Conservation (phyloP, 2,113 vertebrate genomes). For the Petroica traversi region DNA sequence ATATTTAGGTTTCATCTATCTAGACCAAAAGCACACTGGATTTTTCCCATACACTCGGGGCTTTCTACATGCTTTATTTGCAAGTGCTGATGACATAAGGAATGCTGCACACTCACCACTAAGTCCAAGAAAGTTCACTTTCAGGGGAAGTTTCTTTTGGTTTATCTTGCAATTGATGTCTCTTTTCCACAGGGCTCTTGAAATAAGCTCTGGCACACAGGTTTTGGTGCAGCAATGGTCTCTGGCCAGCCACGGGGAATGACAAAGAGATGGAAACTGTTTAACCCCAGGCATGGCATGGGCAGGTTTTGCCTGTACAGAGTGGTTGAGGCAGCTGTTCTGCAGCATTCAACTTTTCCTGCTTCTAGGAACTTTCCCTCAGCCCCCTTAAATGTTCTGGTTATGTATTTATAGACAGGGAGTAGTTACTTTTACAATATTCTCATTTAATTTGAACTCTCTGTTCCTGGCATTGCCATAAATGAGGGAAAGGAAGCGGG, state of each 20-base stretch:
- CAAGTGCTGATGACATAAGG: not conserved
- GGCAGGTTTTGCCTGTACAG: not conserved
- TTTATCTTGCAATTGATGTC: not conserved
- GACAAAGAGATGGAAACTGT: not conserved
- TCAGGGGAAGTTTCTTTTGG: not conserved
- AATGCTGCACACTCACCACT: not conserved
- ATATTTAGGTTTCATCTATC: not conserved
- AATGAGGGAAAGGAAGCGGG: not conserved
- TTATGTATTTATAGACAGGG: not conserved
- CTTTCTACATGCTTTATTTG: not conserved
- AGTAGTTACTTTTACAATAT: not conserved
- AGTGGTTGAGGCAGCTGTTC: accelerated
- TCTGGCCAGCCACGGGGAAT: not conserved
- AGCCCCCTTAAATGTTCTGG: not conserved
- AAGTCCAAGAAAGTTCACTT: not conserved
- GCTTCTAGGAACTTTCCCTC: not conserved
- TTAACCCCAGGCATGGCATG: accelerated
- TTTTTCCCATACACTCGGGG: not conserved
- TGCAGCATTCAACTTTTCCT: not conserved
- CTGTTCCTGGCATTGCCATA: not conserved
- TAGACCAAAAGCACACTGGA: not conserved
- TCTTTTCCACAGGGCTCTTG: not conserved
- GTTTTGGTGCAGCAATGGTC: not conserved
- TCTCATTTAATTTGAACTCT: not conserved
- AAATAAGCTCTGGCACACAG: not conserved